Conservation (phyloP, 2,888 invertebrate genomes). For the Nephrocerus scutellatus region DNA sequence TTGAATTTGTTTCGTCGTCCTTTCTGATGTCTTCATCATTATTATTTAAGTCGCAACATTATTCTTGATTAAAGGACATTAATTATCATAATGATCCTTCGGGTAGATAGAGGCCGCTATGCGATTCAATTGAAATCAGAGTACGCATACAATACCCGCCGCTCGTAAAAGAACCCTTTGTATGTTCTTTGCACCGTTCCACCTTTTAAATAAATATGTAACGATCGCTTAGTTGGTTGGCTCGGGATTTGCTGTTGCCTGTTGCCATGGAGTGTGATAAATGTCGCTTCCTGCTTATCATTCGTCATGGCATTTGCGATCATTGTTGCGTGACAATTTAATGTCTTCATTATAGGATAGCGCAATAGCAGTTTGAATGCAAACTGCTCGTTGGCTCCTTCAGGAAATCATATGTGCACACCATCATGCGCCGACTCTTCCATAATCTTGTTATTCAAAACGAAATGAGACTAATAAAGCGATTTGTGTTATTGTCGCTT, state of each 20-base stretch:
- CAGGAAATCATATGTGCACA: too few species aligned
- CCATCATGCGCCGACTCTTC: too few species aligned
- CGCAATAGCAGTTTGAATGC: conserved; percentile 15
- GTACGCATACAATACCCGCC: too few species aligned
- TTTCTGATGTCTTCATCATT: too few species aligned
- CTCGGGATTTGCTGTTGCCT: too few species aligned
- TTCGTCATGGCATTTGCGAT: conserved; percentile 25
- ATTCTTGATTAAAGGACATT: conserved; percentile 19
- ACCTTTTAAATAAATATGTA: too few species aligned
- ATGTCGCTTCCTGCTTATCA: conserved; percentile 25
- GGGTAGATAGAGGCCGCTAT: conserved; percentile 17
- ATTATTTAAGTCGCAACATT: too few species aligned
- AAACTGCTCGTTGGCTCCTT: conserved; percentile 4
- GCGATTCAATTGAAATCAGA: conserved; percentile 22
- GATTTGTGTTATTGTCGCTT: conserved; percentile 23
- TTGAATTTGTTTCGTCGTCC: too few species aligned
- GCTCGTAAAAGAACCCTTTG: too few species aligned
- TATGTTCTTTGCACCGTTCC: too few species aligned
- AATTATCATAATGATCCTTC: conserved; percentile 23
- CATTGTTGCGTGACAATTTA: conserved; percentile 26
- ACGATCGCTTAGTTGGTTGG: too few species aligned
- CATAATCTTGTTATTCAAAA: conserved; percentile 23
- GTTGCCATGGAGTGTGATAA: conserved; percentile 19
- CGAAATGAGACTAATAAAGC: conserved; percentile 21
- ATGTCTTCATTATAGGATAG: conserved; percentile 27